Conservation (phyloP, 2,113 vertebrate genomes). For the Delphinus delphis region DNA sequence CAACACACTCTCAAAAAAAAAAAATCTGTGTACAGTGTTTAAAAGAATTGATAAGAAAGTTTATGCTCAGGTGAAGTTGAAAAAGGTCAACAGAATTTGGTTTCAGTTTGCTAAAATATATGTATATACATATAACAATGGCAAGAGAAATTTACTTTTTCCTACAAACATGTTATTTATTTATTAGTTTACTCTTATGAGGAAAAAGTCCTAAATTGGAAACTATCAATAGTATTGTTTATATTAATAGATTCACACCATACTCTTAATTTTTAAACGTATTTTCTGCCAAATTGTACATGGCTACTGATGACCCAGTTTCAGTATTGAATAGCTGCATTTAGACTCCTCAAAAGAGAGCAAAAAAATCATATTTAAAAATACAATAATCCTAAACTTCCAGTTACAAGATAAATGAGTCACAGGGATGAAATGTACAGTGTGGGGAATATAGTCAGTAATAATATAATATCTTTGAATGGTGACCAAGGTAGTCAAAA, state of each 20-base stretch:
- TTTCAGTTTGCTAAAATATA: neutral
- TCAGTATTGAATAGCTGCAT: conserved; percentile 52
- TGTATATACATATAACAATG: conserved; percentile 38
- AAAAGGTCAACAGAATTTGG: conserved; percentile 40
- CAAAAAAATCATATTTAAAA: conserved; percentile 49
- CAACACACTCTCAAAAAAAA: neutral
- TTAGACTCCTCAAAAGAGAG: neutral
- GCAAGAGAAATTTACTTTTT: conserved; percentile 25
- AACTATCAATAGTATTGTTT: conserved; percentile 67
- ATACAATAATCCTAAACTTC: neutral
- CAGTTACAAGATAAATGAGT: neutral
- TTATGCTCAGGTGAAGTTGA: conserved; percentile 14
- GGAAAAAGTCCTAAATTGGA: conserved; percentile 59
- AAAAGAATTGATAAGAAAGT: conserved; percentile 50
- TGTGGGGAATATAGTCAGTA: neutral
- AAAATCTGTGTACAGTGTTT: neutral
- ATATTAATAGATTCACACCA: neutral
- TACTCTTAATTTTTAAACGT: neutral
- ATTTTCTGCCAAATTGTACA: conserved; percentile 60
- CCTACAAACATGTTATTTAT: conserved; percentile 64
- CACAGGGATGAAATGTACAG: neutral
- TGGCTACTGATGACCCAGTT: conserved; percentile 35
- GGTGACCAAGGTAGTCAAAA: neutral
- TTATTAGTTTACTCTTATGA: conserved; percentile 63
- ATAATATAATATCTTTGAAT: neutral